phyloP scores from a whole-genome alignment of 2,113 vertebrate species.

The Thymallus thymallus region DNA sequence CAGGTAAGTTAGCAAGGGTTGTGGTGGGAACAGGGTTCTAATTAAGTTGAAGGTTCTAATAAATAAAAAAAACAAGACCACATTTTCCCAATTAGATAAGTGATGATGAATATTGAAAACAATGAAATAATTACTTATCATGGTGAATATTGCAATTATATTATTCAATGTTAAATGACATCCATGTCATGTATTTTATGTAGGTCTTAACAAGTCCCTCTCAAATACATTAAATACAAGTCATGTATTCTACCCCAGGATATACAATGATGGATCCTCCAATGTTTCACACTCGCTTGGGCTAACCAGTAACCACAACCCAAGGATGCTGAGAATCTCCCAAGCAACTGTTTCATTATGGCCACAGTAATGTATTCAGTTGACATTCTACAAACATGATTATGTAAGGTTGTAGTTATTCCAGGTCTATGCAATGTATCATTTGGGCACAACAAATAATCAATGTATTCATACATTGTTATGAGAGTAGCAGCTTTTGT shows the following conservation, averaged over 20 bases:
- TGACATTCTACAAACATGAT: slow-evolving; percentile 46
- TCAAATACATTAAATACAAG: not conserved
- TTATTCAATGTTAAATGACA: not conserved
- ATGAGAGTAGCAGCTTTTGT: not conserved
- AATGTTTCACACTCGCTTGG: slow-evolving; percentile 12
- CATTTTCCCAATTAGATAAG: not conserved
- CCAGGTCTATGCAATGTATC: slow-evolving; percentile 42
- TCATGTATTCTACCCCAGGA: not conserved
- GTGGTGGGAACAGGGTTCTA: not conserved
- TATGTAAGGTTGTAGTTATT: slow-evolving; percentile 44
- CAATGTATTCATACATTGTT: slow-evolving; percentile 29
- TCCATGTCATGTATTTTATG: no score
- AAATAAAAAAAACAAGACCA: no score
- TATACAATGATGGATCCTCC: slow-evolving; percentile 17
- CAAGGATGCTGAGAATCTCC: slow-evolving; percentile 22
- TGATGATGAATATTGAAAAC: not conserved
- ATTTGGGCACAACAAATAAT: slow-evolving; percentile 31
- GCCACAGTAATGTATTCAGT: slow-evolving; percentile 43
- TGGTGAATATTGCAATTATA: not conserved
- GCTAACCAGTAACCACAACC: slow-evolving; percentile 16
- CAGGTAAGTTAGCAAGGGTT: not conserved
- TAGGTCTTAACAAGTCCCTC: not conserved
- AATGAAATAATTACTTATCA: not conserved
- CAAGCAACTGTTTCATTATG: slow-evolving; percentile 25
- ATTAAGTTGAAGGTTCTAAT: no score